A percentile compares a stretch with the other conserved stretches of the same genome.
These are phyloP conservation scores for Drosophila buzzatii DNA, from an alignment of 2,888 invertebrate genomes.

Conservation along the genomic window DNA sequence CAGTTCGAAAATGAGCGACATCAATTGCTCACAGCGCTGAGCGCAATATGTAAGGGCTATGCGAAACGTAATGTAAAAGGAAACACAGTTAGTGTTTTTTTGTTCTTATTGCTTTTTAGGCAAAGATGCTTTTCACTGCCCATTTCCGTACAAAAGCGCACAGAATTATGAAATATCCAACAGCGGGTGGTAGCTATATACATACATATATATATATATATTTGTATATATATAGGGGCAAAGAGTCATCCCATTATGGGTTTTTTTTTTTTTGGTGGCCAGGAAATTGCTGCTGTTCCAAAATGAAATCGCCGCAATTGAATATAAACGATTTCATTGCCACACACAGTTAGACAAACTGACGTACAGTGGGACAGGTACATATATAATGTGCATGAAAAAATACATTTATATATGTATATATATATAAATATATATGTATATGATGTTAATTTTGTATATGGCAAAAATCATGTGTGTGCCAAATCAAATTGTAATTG, in stretches of 20 bases:
- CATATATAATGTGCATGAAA: constrained; percentile 21
- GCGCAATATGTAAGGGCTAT: constrained; percentile 23
- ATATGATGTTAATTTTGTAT: constrained; percentile 9
- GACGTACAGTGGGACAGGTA: constrained; percentile 23
- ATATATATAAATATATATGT: neutral
- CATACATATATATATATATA: neutral
- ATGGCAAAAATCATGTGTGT: constrained; percentile 17
- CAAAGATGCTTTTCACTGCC: constrained; percentile 52
- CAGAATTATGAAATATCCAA: constrained; percentile 69
- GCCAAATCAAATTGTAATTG: constrained; percentile 56
- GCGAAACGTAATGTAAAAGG: constrained; percentile 53
- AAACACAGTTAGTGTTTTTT: constrained; percentile 52
- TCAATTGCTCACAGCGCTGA: constrained; percentile 22
- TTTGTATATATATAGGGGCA: constrained; percentile 14
- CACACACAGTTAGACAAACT: constrained; percentile 35
- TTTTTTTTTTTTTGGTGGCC: constrained; percentile 50
- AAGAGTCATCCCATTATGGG: constrained; percentile 24
- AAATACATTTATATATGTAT: constrained; percentile 5
- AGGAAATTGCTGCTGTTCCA: constrained; percentile 76
- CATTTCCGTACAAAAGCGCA: constrained; percentile 25
- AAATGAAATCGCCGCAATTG: constrained; percentile 79
- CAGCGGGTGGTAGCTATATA: constrained; percentile 58
- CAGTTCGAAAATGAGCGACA: constrained; percentile 42
- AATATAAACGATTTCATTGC: constrained; percentile 80
- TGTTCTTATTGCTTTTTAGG: constrained; percentile 22